Evolutionary conservation across 2,888 invertebrate species (phyloP).

Genomic region (Terebella lapidaria): DNA sequence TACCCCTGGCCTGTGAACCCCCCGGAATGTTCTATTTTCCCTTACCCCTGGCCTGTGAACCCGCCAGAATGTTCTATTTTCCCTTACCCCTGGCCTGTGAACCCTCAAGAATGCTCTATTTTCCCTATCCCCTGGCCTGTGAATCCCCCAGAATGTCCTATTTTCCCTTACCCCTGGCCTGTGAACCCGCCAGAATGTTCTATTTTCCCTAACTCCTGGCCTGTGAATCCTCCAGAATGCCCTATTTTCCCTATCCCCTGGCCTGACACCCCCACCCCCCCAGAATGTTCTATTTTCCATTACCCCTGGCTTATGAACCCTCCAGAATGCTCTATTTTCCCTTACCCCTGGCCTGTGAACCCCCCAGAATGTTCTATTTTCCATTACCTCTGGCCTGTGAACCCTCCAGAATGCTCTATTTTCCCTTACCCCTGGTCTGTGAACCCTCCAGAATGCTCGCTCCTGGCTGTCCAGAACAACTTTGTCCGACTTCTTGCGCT

Average conservation of each 20-base stretch:
- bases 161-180: not conserved
- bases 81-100: slow-evolving; percentile 56
- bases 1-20: slow-evolving; percentile 82
- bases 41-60: slow-evolving; percentile 59
- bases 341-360: not conserved
- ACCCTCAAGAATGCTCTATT: slow-evolving; percentile 97
- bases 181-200: too few species aligned
- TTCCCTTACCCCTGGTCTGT: slow-evolving; percentile 70
- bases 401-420: too few species aligned
- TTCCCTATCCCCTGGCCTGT: slow-evolving; percentile 87
- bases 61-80: not conserved
- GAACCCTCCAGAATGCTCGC: slow-evolving; percentile 94
- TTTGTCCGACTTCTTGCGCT: slow-evolving; percentile 93
- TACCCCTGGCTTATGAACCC: not conserved
- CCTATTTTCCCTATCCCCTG: not conserved
- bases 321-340: too few species aligned
- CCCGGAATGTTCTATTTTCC: slow-evolving; percentile 97
- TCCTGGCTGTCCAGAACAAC: slow-evolving; percentile 92
- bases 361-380: not conserved
- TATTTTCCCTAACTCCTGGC: too few species aligned
- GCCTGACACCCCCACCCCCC: too few species aligned
- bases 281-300: too few species aligned
- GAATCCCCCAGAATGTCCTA: too few species aligned
- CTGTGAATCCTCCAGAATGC: not conserved
- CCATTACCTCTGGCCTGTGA: not conserved